These are phyloP conservation scores for Alviniconcha strummeri DNA, from an alignment of 2,888 invertebrate genomes.

Conservation along the genomic window DNA sequence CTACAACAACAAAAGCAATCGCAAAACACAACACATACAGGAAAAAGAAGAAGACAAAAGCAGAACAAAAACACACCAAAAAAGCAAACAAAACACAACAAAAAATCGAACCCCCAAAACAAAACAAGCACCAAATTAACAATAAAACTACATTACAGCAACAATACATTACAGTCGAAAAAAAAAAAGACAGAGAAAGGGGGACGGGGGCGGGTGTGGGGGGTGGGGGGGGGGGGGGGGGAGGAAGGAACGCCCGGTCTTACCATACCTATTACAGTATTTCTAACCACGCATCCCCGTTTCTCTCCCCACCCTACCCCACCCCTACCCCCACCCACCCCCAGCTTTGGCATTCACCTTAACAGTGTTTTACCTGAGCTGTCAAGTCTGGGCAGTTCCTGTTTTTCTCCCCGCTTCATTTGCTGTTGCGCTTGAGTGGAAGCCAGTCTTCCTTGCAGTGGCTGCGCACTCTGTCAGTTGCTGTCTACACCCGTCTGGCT, in stretches of 20 bases:
- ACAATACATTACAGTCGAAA: too few relatives aligned
- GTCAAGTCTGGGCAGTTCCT: not conserved
- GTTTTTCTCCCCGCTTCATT: constrained; percentile 1
- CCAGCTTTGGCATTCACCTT: not conserved
- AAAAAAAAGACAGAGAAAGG: not conserved
- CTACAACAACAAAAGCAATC: too few relatives aligned
- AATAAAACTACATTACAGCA: too few relatives aligned
- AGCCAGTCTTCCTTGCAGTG: not conserved
- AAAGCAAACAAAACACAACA: not conserved
- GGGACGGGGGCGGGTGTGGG: not conserved
- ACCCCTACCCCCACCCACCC: not conserved
- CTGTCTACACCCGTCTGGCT: not conserved
- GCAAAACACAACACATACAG: not conserved
- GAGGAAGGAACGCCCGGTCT: not conserved
- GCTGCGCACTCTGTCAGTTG: too few relatives aligned
- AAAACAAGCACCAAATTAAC: not conserved
- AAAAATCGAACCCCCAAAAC: not conserved
- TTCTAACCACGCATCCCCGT: not conserved
- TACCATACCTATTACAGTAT: not conserved
- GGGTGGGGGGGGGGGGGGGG: not conserved
- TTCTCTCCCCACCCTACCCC: not conserved
- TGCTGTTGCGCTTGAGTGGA: not conserved
- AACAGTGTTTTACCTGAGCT: not conserved
- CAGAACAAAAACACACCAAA: not conserved
- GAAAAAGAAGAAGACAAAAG: not conserved